Percentiles rank a stretch among this genome's conserved stretches.
Conservation (phyloP, 2,113 vertebrate species). For the Python bivittatus region DNA sequence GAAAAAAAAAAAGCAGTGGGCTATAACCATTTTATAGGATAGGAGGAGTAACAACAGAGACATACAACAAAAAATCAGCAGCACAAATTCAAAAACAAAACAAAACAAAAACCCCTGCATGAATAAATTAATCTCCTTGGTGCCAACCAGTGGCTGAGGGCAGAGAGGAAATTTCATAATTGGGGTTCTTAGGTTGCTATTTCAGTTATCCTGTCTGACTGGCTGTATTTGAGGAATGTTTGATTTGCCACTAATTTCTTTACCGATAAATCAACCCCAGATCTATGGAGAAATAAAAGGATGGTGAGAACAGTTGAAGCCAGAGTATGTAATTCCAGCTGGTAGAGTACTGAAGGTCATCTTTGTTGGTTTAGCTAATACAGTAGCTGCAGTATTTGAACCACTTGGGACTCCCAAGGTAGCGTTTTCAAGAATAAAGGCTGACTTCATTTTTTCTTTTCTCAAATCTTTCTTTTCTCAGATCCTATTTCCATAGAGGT, state of each 20-base stretch:
- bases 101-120: neutral
- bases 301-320: neutral
- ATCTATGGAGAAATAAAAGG: neutral
- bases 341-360: neutral
- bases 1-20: neutral
- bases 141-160: neutral
- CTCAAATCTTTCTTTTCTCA: neutral
- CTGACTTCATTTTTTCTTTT: neutral
- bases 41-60: too few species aligned
- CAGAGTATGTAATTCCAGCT: neutral
- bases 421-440: neutral
- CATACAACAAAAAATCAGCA: too few species aligned
- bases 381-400: neutral
- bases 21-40: neutral
- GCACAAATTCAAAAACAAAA: too few species aligned
- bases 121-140: neutral
- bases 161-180: neutral
- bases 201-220: neutral
- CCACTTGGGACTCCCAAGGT: neutral
- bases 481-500: neutral
- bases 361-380: neutral
- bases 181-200: neutral
- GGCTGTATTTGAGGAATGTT: neutral
- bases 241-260: neutral
- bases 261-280: neutral